Evolutionary conservation across 1,140 invertebrate species (phyloP), one percentile per base, ranked within the genome.

Genomic region (Meloidogyne hapla): DNA sequence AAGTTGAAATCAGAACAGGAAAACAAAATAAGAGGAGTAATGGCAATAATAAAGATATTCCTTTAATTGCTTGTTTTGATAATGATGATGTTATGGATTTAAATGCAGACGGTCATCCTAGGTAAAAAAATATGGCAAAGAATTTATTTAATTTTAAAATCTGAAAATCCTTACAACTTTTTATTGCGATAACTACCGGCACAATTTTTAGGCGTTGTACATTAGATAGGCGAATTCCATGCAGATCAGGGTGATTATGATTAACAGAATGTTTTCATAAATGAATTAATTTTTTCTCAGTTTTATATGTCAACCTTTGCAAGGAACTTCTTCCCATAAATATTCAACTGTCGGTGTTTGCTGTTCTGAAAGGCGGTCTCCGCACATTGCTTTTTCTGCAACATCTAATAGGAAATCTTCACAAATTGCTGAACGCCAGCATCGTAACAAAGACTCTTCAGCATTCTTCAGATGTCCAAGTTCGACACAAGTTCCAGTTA

Each of bases 391-490:
- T 21, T 56, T 56, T 8, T 56, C 48, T 8, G 18, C 48, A 18
- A 18, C 45, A 18, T 5, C 45, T n/a, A 56, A 56, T 56, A 56
- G n/a, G n/a, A 56, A 56, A 56, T 56, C 18, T 21, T 18, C n/a
- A 56, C 48, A 56, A 56, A 56, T n/a, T 56, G 18, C 18, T 38
- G 23, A 15, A n/a, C n/a, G n/a, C 40, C 23, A 28, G 23, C 25
- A 13, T 15, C 74, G 56, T 28, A 23, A 40, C 23, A 62, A 40
- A 15, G 75, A 77, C 28, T 61, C 69, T 45, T 56, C 69, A 63
- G 68, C 75, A 56, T 56, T 56, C 23, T 77, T 71, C 28, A 48
- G 66, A 45, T 77, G 75, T 38, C 75, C 75, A 10, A 40, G 61
- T 12, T 66, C 33, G 6, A 26, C 21, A 18, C 67, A 77, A 73